phyloP scores from a whole-genome alignment of 2,113 vertebrate species.

The Callorhinus ursinus region DNA sequence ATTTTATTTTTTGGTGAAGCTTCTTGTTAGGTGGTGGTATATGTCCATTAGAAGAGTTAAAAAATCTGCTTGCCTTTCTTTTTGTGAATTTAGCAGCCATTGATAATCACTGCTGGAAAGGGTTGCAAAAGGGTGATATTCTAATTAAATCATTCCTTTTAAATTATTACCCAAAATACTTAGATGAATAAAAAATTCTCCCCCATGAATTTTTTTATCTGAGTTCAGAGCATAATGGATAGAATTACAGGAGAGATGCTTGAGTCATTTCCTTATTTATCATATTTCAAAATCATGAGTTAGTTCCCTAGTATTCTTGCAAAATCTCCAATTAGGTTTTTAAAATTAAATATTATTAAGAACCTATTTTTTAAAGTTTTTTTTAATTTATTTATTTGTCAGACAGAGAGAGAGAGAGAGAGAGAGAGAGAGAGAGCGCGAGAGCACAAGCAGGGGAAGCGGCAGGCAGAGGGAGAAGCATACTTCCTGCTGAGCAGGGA shows the following conservation, averaged over 20 bases:
- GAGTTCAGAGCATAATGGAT: not conserved
- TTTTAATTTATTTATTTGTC: too few species aligned
- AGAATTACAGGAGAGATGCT: not conserved
- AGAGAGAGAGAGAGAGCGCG: too few species aligned
- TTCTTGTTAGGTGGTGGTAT: not conserved
- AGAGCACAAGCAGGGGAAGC: too few species aligned
- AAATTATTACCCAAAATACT: not conserved
- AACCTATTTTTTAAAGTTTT: not conserved
- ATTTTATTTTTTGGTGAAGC: not conserved
- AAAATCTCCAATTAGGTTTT: not conserved
- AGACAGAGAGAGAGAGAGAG: too few species aligned
- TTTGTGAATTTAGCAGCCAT: not conserved
- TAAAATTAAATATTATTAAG: not conserved
- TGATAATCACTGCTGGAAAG: not conserved
- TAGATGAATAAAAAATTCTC: not conserved
- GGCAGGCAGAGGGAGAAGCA: too few species aligned
- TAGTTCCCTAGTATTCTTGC: not conserved
- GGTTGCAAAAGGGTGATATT: not conserved
- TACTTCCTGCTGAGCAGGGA: too few species aligned
- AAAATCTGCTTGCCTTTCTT: not conserved
- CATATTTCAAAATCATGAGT: not conserved
- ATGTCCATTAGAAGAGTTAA: not conserved
- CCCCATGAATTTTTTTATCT: not conserved
- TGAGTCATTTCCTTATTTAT: not conserved
- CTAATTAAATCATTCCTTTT: not conserved